Evolutionary conservation across 1,140 invertebrate species (phyloP).

Genomic region (Mamestra configurata): DNA sequence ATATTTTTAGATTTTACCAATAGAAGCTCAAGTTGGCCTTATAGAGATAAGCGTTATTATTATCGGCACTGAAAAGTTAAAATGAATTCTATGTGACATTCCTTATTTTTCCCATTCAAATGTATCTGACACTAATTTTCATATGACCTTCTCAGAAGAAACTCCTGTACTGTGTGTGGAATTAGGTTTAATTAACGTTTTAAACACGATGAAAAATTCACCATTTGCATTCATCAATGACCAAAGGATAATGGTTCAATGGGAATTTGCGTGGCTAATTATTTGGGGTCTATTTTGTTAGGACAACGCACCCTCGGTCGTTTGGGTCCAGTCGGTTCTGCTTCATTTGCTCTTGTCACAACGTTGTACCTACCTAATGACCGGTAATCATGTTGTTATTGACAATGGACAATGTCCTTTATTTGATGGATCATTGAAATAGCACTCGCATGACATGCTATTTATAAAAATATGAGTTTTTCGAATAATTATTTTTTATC

Average conservation of each 20-base stretch:
- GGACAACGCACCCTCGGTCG: slow-evolving; percentile 68
- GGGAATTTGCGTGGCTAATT: slow-evolving; percentile 63
- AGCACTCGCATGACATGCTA: not conserved
- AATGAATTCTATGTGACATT: too few species aligned
- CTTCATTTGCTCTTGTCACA: slow-evolving; percentile 62
- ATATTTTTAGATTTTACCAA: too few species aligned
- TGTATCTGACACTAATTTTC: too few species aligned
- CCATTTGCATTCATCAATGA: not conserved
- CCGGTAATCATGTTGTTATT: slow-evolving; percentile 11
- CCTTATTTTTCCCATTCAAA: too few species aligned
- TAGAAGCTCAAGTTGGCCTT: too few species aligned
- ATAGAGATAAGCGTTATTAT: too few species aligned
- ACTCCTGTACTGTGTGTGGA: too few species aligned
- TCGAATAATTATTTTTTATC: too few species aligned
- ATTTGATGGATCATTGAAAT: not conserved
- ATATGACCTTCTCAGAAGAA: too few species aligned
- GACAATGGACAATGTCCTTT: not conserved
- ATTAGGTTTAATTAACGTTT: not conserved
- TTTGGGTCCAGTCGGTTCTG: slow-evolving; percentile 72
- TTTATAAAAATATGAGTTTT: too few species aligned
- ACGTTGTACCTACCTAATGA: slow-evolving; percentile 52
- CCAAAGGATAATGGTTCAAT: slow-evolving; percentile 28
- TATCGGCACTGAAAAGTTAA: too few species aligned
- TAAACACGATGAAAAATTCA: not conserved
- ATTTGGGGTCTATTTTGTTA: slow-evolving; percentile 84